These are phyloP conservation scores for Bubo scandiacus DNA, from an alignment of 2,113 vertebrate genomes.

Conservation along the genomic window DNA sequence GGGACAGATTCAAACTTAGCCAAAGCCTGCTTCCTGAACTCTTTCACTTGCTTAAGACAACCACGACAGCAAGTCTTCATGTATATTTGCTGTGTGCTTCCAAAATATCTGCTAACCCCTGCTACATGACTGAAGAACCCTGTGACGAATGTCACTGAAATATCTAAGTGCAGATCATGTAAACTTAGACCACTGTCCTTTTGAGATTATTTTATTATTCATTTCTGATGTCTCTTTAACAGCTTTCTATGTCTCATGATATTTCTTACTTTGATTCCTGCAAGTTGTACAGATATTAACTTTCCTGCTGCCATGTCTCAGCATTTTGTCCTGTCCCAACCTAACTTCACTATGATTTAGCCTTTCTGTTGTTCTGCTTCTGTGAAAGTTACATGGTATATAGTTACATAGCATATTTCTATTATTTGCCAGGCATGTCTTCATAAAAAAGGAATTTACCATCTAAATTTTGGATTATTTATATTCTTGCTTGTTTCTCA, in stretches of 20 bases:
- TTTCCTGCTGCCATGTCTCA: background rate
- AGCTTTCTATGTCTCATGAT: background rate
- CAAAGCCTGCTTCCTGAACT: background rate
- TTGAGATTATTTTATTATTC: background rate
- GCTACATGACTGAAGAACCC: background rate
- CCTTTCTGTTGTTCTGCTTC: background rate
- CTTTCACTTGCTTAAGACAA: background rate
- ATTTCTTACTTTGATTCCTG: background rate
- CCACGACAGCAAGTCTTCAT: background rate
- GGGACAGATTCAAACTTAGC: background rate
- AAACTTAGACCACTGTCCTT: background rate
- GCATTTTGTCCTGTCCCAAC: background rate
- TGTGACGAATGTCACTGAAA: background rate
- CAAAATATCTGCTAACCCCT: background rate
- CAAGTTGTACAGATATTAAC: background rate
- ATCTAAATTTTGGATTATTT: slow-evolving; percentile 43
- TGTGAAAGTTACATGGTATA: background rate
- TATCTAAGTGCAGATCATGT: background rate
- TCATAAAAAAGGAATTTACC: slow-evolving; percentile 38
- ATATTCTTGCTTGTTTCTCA: slow-evolving; percentile 17
- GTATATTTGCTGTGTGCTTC: background rate
- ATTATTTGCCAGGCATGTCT: slow-evolving; percentile 25
- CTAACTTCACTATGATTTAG: background rate
- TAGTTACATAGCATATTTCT: background rate
- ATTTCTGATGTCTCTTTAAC: background rate